Conservation (phyloP, 2,797 vertebrate genomes). For the Squalus acanthias region DNA sequence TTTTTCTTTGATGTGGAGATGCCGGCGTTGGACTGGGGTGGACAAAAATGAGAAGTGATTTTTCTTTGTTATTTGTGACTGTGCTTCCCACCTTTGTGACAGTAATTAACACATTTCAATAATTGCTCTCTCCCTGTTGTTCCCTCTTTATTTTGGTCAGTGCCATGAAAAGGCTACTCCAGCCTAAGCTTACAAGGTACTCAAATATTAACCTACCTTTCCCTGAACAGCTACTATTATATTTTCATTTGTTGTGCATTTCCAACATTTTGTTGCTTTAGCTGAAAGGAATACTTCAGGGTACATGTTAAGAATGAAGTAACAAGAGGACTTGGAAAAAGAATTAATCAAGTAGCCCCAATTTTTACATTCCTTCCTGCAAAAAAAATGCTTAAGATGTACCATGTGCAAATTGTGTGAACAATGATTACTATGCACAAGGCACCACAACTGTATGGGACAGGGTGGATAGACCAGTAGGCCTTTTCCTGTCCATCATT, state of each 20-base stretch:
- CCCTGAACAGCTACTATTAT: neutral
- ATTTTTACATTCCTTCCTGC: too few relatives aligned
- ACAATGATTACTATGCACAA: too few relatives aligned
- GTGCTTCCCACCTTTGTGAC: neutral
- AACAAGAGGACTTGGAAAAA: too few relatives aligned
- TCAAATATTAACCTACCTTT: neutral
- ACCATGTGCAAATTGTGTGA: too few relatives aligned
- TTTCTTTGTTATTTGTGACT: neutral
- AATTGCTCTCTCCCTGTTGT: neutral
- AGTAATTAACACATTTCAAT: neutral
- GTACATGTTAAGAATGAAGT: neutral
- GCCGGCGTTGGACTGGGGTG: too few relatives aligned
- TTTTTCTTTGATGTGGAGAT: neutral
- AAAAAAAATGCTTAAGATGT: too few relatives aligned
- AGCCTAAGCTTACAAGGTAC: neutral
- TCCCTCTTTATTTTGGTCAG: neutral
- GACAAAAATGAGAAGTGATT: too few relatives aligned
- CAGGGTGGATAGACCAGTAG: too few relatives aligned
- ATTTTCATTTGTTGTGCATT: neutral
- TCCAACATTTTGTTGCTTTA: neutral
- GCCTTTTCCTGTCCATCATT: too few relatives aligned
- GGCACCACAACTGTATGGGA: too few relatives aligned
- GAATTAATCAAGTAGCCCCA: too few relatives aligned
- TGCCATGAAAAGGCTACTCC: neutral
- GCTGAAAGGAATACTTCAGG: neutral